Evolutionary conservation across 1,140 invertebrate genomes (phyloP).

Genomic region (Drosophila kikkawai): DNA sequence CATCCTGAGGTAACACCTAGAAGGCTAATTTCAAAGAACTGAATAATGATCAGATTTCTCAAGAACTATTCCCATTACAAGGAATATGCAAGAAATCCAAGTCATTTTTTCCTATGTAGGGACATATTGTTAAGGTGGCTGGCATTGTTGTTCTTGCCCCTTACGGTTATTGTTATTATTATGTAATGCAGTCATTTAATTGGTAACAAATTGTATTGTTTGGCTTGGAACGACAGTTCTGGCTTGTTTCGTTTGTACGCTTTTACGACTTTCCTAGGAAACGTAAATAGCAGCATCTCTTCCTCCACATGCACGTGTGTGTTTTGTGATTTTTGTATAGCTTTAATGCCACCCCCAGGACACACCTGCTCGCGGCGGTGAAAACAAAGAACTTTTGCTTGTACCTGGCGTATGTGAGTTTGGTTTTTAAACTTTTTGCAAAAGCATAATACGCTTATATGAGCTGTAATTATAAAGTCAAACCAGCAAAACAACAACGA

Average conservation of each 20-base stretch:
- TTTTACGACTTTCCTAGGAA: constrained; percentile 76
- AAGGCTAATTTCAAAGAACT: neutral
- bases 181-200: constrained; percentile 83
- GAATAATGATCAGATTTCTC: neutral
- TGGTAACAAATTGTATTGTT: constrained; percentile 83
- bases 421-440: constrained; percentile 33
- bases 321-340: constrained; percentile 34
- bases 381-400: constrained; percentile 42
- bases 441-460: constrained; percentile 29
- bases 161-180: constrained; percentile 70
- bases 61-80: neutral
- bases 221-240: constrained; percentile 62
- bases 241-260: constrained; percentile 66
- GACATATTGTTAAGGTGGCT: constrained; percentile 26
- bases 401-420: constrained; percentile 23
- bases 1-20: neutral
- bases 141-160: constrained; percentile 35
- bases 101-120: constrained; percentile 9
- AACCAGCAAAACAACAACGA: constrained; percentile 31
- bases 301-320: neutral
- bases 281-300: constrained; percentile 42
- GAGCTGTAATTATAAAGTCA: constrained; percentile 46
- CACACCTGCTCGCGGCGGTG: constrained; percentile 7
- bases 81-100: neutral
- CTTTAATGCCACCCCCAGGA: constrained; percentile 52